Base-by-base conservation (phyloP, 2,113 vertebrate species). In the Microcebus murinus region DNA sequence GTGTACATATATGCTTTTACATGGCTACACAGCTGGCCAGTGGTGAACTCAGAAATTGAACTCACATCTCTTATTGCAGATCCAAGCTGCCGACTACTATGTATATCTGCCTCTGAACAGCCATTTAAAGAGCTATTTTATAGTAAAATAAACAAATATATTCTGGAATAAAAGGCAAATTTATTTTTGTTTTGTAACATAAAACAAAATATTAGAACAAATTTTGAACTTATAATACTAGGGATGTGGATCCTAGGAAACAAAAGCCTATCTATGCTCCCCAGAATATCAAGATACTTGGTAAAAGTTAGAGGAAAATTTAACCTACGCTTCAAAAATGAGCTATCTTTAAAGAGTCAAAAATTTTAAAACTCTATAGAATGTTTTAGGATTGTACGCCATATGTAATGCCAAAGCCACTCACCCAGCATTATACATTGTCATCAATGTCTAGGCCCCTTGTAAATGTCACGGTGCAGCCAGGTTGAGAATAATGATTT, bases 161-260 rank as follows among this genome's bases (percentile, higher is more conserved):
- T 96, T 90, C 25, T 21, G 8, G 9, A 87, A 29, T 87, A 59
- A 94, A 96, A 94, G 68, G 50, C 20, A 88, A 88, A 88, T 7
- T 74, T 31, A 61, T 3, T 67, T n/a, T 8, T 57, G 55, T 21
- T 76, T 80, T 80, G 1, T 80, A 45, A 90, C 36, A 83, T n/a
- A 80, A 70, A 91, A 15, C 50, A 74, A 45, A 4, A 39, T 31
- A 81, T 21, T n/a, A 45, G 31, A 67, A 83, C 13, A 36, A 79
- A 80, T 4, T 57, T 20, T 18, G 2, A 15, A 52, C 55, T 67
- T 97, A 57, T 6, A 77, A 55, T 87, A 7, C 21, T 59, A 59
- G 27, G 36, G 12, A 67, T 50, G 6, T 12, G 84, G 31, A 50
- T 10, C 8, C 36, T 70, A 50, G 20, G 45, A 31, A 84, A 70